Evolutionary conservation across 92 coral and sea anemone genomes (phyloP), one percentile per base, ranked within the genome.

Genomic region (Diadumene lineata): DNA sequence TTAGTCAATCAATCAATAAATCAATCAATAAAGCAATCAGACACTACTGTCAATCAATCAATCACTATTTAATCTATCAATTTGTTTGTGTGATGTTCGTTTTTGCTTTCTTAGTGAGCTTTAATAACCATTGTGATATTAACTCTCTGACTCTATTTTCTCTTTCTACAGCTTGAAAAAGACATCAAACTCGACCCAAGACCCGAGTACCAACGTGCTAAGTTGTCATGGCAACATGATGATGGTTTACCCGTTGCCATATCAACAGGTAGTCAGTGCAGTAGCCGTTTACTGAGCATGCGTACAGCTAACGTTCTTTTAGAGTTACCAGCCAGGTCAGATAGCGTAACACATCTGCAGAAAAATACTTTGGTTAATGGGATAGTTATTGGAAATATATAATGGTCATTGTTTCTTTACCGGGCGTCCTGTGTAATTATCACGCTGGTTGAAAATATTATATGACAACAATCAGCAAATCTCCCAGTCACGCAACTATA

Each of bases 231-330:
- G 98, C 79, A 82, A 79, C 65, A 83, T 11, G 89, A 81, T 76
- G 96, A 94, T 66, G 81, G 84, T 43, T 57, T 94, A 10, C 97
- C 98, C 18, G 85, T 76, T 28, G 98, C 96, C 68, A 71, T 62
- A 23, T 85, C 97, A 50, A 94, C 98, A 56, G 98, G 98, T 68
- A 92, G 97, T 73, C 98, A 94, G 77, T 94, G 98, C 69, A 94
- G 98, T 83, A 94, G 98, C 79, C 92, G 98, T 64, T 84, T 94
- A 38, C 69, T 92, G 81, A 94, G 98, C 79, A 92, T 94, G 93
- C 96, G 98, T 30, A 92, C 97, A 19, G 97, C 98, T 24, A 94
- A 94, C 75, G 97, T 97, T 3, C 82, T 94, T 58, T 82, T 94
- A 31, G 98, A 83, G 63, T 75, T 92, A 58, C 98, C 97, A 26